These are phyloP conservation scores for Protophormia terraenovae DNA, from an alignment of 2,888 invertebrate species.

Conservation along the genomic window DNA sequence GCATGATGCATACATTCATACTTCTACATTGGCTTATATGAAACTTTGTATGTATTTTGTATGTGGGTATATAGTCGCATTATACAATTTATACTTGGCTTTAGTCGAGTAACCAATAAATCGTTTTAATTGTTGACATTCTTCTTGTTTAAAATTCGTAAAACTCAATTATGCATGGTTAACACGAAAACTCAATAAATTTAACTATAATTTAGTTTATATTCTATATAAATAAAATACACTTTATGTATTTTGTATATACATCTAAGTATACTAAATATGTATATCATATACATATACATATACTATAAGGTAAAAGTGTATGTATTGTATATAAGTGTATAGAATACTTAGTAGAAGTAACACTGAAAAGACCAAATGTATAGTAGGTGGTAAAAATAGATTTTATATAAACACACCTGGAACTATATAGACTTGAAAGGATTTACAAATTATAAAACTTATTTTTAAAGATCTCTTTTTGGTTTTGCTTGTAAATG, in stretches of 20 bases:
- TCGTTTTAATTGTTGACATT: constrained; percentile 71
- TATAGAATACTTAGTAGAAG: neutral
- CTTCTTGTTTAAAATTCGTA: constrained; percentile 71
- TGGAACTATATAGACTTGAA: no score
- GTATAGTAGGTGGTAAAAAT: neutral
- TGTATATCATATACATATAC: neutral
- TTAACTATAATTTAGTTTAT: constrained; percentile 74
- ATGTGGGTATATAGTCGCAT: neutral
- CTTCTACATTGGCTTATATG: neutral
- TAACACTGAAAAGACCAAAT: neutral
- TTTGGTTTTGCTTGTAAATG: neutral
- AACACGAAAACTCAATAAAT: constrained; percentile 80
- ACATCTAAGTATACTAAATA: no score
- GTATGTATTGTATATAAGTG: neutral
- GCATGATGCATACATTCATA: neutral
- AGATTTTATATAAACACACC: constrained; percentile 20
- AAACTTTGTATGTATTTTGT: neutral
- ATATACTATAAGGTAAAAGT: neutral
- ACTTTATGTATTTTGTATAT: constrained; percentile 18
- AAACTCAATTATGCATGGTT: constrained; percentile 80
- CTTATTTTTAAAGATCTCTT: no score
- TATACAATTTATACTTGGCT: constrained; percentile 38
- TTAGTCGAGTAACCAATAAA: constrained; percentile 68
- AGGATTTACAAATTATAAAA: no score
- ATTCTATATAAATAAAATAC: constrained; percentile 50